Evolutionary conservation across 2,888 invertebrate genomes (phyloP).

Genomic region (Clistopyga incitator): DNA sequence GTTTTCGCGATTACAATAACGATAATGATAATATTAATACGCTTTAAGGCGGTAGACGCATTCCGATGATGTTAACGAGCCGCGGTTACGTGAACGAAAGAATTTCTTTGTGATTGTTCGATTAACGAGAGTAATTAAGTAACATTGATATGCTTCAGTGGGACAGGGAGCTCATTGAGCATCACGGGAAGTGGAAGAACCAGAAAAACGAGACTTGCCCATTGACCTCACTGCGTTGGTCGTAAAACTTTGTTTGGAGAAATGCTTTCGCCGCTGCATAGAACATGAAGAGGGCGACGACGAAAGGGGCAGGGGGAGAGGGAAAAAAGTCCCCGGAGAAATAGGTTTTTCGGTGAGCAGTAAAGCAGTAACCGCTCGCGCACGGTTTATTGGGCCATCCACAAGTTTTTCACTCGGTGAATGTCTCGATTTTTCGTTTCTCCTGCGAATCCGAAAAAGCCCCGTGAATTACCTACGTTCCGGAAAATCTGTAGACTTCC

Average conservation of each 20-base stretch:
- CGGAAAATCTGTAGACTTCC: background rate
- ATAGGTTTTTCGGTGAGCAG: slow-evolving; percentile 50
- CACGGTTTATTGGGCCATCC: slow-evolving; percentile 52
- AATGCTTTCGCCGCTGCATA: slow-evolving; percentile 62
- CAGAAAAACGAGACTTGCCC: slow-evolving; percentile 62
- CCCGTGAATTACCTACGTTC: slow-evolving; percentile 11
- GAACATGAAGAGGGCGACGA: background rate
- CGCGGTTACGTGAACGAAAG: slow-evolving; percentile 27
- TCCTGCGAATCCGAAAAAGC: background rate
- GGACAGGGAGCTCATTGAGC: slow-evolving; percentile 41
- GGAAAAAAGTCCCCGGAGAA: slow-evolving; percentile 18
- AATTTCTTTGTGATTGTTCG: slow-evolving; percentile 23
- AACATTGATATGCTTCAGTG: slow-evolving; percentile 23
- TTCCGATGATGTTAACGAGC: slow-evolving; percentile 25
- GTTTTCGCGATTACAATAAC: slow-evolving; percentile 39
- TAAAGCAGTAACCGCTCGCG: slow-evolving; percentile 54
- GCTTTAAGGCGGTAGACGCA: slow-evolving; percentile 15
- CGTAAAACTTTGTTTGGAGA: slow-evolving; percentile 60
- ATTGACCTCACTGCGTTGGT: slow-evolving; percentile 41
- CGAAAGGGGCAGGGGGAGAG: background rate
- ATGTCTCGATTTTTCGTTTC: slow-evolving; percentile 39
- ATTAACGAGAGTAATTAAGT: slow-evolving; percentile 37
- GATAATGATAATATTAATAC: slow-evolving; percentile 2
- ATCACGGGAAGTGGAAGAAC: slow-evolving; percentile 62
- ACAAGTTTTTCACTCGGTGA: slow-evolving; percentile 18